phyloP scores from a whole-genome alignment of 2,113 vertebrate species.

The Psilopsiagon aurifrons region DNA sequence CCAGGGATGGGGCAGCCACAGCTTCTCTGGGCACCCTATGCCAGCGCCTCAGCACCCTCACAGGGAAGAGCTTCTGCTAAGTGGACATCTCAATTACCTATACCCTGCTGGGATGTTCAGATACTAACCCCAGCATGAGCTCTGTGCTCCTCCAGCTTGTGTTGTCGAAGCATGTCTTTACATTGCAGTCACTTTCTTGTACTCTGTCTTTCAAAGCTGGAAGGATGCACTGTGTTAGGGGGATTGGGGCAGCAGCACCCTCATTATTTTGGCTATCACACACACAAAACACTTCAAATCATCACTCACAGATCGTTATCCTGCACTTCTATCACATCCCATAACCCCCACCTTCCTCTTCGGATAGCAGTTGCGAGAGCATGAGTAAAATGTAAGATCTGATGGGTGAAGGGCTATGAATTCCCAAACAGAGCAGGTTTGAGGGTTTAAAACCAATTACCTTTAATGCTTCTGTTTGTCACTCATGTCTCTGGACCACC shows the following conservation, averaged over 20 bases:
- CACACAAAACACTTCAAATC: neutral
- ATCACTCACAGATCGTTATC: neutral
- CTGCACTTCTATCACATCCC: neutral
- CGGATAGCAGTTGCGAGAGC: rapidly evolving
- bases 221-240: neutral
- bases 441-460: neutral
- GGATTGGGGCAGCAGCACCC: neutral
- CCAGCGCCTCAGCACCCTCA: neutral
- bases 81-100: neutral
- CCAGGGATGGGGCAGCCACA: neutral
- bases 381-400: neutral
- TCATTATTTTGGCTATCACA: neutral
- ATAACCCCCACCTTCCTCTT: neutral
- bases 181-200: rapidly evolving
- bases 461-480: neutral
- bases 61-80: neutral
- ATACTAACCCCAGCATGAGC: rapidly evolving
- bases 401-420: neutral
- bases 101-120: neutral
- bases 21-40: neutral
- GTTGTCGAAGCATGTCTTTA: neutral
- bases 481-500: neutral
- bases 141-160: neutral
- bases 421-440: neutral
- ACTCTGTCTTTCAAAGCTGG: neutral